Evolutionary conservation across 2,113 vertebrate species (phyloP).

Genomic region (Coracopsis vasa): DNA sequence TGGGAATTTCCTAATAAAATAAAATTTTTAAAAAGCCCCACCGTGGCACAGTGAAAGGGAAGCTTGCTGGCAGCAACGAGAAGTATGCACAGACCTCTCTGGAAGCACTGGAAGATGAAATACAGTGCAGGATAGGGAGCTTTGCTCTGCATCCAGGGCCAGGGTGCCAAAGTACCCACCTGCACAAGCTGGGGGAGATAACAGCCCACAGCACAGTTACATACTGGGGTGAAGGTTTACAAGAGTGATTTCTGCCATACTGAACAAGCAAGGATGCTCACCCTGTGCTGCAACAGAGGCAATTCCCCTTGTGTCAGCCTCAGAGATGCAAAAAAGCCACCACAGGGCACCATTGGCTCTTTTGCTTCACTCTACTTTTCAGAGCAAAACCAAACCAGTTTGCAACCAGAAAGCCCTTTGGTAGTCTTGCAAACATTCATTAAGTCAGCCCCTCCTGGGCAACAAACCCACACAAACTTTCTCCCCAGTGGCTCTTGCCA

Average conservation of each 20-base stretch:
- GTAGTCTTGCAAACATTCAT: not conserved
- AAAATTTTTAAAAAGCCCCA: not conserved
- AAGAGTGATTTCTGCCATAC: not conserved
- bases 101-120: not conserved
- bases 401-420: not conserved
- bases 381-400: not conserved
- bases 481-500: not conserved
- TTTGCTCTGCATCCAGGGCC: not conserved
- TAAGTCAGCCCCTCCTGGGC: not conserved
- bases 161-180: not conserved
- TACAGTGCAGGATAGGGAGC: accelerated
- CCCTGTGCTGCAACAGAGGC: accelerated
- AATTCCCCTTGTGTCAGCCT: accelerated
- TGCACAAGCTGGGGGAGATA: not conserved
- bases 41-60: not conserved
- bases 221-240: accelerated
- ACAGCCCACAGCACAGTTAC: not conserved
- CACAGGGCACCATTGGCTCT: accelerated
- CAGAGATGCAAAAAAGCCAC: not conserved
- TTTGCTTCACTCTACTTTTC: not conserved
- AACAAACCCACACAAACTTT: not conserved
- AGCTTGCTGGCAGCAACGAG: not conserved
- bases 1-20: slow-evolving; percentile 74
- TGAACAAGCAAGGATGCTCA: not conserved
- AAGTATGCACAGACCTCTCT: not conserved